Evolutionary conservation across 2,888 invertebrate genomes (phyloP), one percentile per base, ranked within the genome.

Genomic region (Cheilosia vernalis): DNA sequence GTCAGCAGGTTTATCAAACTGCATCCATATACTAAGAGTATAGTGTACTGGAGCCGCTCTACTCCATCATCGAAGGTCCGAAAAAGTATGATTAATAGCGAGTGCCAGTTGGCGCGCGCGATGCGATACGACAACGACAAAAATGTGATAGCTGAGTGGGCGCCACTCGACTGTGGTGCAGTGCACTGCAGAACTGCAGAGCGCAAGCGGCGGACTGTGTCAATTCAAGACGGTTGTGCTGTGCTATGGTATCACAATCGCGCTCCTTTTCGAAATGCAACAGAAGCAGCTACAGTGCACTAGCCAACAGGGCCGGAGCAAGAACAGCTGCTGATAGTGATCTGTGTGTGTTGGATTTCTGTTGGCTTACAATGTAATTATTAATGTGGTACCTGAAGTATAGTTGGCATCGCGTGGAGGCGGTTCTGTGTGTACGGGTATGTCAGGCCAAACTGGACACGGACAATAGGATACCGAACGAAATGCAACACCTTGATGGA

Each of bases 41-140:
- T 30, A 10, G 3, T 51, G 2, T 2, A 15, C 64, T 44, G 66
- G 42, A 55, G 44, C 37, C 21, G 27, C 17, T 30, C 64, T 58
- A 72, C 72, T 81, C 76, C 70, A 81, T 85, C 83, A 83, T 55
- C 19, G 76, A 72, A 44, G 84, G 74, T 72, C 85, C 81, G 70
- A 85, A 81, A 47, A 85, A 74, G 85, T 85, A 85, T 85, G 85
- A 85, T 85, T 85, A 85, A 85, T 85, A 70, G 72, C 81, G 60
- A 72, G 24, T 81, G 76, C 72, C 85, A 85, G 81, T 85, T 77
- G 76, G 85, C 81, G 77, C 67, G 82, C 64, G 82, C 76, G 73
- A 80, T 84, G 74, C 70, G 69, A 84, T 84, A 47, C 79, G 76
- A 70, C 61, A 30, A 80, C 67, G 56, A 76, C 74, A 80, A 80